Evolutionary conservation across 1,140 invertebrate species (phyloP).

Genomic region (Drosophila ogumai): DNA sequence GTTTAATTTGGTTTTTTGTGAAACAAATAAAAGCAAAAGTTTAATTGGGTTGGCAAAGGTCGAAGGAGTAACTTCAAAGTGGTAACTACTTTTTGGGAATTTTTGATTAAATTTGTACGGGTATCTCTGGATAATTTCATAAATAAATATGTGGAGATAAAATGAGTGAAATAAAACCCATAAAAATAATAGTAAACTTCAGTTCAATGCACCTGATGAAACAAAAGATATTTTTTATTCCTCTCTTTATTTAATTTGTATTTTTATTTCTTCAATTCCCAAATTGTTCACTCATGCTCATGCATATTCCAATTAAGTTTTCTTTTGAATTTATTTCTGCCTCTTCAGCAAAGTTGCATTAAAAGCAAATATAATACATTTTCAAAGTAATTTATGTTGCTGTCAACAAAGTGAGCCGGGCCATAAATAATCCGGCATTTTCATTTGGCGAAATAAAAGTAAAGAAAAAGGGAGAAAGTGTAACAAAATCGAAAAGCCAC

Average conservation of each 20-base stretch:
- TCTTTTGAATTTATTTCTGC: neutral
- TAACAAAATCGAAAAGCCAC: constrained; percentile 33
- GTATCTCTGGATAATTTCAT: neutral
- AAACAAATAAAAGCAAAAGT: constrained; percentile 13
- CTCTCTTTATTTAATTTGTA: neutral
- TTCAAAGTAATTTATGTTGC: constrained; percentile 30
- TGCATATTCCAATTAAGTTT: constrained; percentile 3
- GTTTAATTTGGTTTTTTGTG: constrained; percentile 6
- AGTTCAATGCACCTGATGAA: neutral
- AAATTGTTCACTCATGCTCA: constrained; percentile 1
- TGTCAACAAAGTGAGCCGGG: constrained; percentile 18
- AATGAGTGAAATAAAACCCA: too few relatives aligned
- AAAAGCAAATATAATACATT: constrained; percentile 16
- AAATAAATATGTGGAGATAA: neutral
- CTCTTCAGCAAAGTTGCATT: neutral
- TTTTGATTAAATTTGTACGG: neutral
- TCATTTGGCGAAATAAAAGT: constrained; percentile 15
- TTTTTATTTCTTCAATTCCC: neutral
- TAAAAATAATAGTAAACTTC: neutral
- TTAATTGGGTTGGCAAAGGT: constrained; percentile 25
- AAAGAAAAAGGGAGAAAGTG: neutral
- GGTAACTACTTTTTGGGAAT: neutral
- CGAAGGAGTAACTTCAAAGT: neutral
- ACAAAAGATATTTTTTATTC: too few relatives aligned
- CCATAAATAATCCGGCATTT: constrained; percentile 32